A percentile compares a stretch with the other conserved stretches of the same genome.
phyloP scores from a whole-genome alignment of 2,888 invertebrate genomes.

The Heliconius erato region DNA sequence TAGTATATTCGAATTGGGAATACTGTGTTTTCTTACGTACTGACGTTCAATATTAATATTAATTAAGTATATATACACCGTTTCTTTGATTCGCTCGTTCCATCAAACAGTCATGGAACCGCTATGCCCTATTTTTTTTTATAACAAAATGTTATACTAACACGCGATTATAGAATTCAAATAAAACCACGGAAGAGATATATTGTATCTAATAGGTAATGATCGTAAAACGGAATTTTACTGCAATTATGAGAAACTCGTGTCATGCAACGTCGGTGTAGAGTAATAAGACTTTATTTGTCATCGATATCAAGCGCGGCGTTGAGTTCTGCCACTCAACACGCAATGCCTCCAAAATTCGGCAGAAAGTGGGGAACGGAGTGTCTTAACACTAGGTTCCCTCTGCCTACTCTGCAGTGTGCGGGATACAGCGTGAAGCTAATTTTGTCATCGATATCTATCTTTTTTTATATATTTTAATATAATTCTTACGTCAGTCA shows the following conservation, averaged over 20 bases:
- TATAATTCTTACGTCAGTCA: slow-evolving; percentile 13
- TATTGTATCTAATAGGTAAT: slow-evolving; percentile 52
- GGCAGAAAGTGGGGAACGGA: too few species aligned
- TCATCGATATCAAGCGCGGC: slow-evolving; percentile 24
- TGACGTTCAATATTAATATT: slow-evolving; percentile 33
- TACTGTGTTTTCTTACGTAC: slow-evolving; percentile 12
- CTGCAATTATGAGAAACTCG: slow-evolving; percentile 54
- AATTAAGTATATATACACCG: slow-evolving; percentile 37
- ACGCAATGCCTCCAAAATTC: too few species aligned
- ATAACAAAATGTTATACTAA: slow-evolving; percentile 54
- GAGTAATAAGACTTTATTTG: slow-evolving; percentile 43
- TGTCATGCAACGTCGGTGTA: slow-evolving; percentile 52
- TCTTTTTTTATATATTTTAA: too few species aligned
- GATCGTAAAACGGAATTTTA: slow-evolving; percentile 54
- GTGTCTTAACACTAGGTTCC: too few species aligned
- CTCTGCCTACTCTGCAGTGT: too few species aligned
- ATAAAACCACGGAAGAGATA: slow-evolving; percentile 58
- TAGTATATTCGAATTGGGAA: neutral
- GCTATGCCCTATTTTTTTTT: slow-evolving; percentile 53
- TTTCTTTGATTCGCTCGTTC: slow-evolving; percentile 49
- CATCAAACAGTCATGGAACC: slow-evolving; percentile 52
- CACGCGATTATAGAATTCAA: slow-evolving; percentile 59
- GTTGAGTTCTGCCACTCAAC: too few species aligned
- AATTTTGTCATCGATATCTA: too few species aligned
- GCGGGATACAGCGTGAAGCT: too few species aligned